Base-by-base conservation (phyloP, 1,140 invertebrate species). In the Drosophila sturtevanti region DNA sequence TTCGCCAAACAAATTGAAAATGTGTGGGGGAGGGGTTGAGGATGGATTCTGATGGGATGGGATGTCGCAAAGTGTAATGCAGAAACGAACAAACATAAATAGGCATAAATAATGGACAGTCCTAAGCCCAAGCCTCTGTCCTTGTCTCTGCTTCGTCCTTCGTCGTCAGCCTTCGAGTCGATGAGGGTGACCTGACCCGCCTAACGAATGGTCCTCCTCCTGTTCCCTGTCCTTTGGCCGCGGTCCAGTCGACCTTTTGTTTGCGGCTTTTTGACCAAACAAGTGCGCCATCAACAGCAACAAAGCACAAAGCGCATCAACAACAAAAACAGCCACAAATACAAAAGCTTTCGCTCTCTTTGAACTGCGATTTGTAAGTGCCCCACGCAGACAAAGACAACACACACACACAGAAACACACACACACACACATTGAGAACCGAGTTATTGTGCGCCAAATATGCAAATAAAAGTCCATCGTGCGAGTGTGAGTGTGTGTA, bases 201-300 rank as follows among this genome's bases (percentile, higher is more conserved):
- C 62, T 56, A 63, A 58, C 27, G 55, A 10, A 44, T 54, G 34
- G 54, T 56, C 54, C 10, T 11, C 35, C 4, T 44, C 41, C 16
- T 44, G 16, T 6, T 18, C 14, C 16, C 62, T 24, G 35, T 79
- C 31, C 63, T 70, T 44, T 52, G 75, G 64, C 41, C 54, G 63
- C 34, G 65, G 68, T 74, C 66, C 73, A 71, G 69, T 71, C 68
- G 55, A 55, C 74, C 80, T 69, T 87, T 85, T 85, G 82, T 87
- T 63, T 58, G 81, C 71, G 74, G 74, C 78, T 86, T 85, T 85
- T 85, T 87, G 82, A 75, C 78, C 74, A 81, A 85, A 87, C 82
- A 87, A 87, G 81, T 87, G 74, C 82, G 41, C 70, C 74, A 71
- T 74, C 78, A 69, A 76, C 74, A 71, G 68, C 78, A 69, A 76